Evolutionary conservation across 2,797 vertebrate genomes (phyloP).

Genomic region (Hozukius guyotensis): DNA sequence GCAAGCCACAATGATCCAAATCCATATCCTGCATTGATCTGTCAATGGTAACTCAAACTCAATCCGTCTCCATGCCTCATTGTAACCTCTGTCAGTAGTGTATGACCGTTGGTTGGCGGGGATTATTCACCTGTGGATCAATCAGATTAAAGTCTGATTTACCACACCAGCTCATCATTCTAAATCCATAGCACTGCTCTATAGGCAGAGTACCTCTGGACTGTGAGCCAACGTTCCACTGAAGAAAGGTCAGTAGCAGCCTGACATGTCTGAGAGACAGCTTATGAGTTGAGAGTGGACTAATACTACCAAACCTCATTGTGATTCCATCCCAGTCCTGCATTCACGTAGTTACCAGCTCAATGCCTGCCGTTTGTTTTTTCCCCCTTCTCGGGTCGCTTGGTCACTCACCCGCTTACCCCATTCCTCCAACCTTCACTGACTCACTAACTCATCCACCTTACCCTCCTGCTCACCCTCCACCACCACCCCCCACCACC

Average conservation of each 20-base stretch:
- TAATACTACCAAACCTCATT: slow-evolving; percentile 37
- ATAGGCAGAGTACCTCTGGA: slow-evolving; percentile 26
- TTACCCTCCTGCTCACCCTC: slow-evolving; percentile 19
- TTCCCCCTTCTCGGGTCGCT: slow-evolving; percentile 8
- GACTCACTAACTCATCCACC: slow-evolving; percentile 49
- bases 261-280: slow-evolving; percentile 45
- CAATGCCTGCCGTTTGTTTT: slow-evolving; percentile 10
- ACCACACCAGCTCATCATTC: slow-evolving; percentile 35
- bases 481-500: neutral
- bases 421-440: slow-evolving; percentile 40
- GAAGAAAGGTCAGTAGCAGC: slow-evolving; percentile 53
- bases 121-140: slow-evolving; percentile 40
- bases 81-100: slow-evolving; percentile 12
- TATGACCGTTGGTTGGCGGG: neutral
- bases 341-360: slow-evolving; percentile 31
- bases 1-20: neutral
- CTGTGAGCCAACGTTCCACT: slow-evolving; percentile 35
- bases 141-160: slow-evolving; percentile 41
- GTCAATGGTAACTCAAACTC: slow-evolving; percentile 3
- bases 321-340: slow-evolving; percentile 31
- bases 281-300: slow-evolving; percentile 30
- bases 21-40: slow-evolving; percentile 11
- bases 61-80: neutral
- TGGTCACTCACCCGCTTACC: slow-evolving; percentile 38
- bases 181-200: slow-evolving; percentile 30